Percentiles rank a stretch among this genome's conserved stretches.
These are phyloP conservation scores for Cephus pygmeus DNA, from an alignment of 2,888 invertebrate species.

Conservation along the genomic window DNA sequence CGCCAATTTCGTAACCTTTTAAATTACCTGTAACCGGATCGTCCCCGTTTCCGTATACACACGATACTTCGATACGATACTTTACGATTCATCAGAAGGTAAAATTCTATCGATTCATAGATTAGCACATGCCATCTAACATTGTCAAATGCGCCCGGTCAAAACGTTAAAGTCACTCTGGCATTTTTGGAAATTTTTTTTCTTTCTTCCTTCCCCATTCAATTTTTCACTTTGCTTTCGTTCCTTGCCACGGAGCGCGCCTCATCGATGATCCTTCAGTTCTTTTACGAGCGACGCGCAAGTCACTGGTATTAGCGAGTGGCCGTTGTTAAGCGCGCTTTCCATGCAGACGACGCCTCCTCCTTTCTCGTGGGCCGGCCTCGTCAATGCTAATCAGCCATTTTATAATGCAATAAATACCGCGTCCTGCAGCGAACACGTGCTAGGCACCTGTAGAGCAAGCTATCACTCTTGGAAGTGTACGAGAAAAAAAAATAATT, in stretches of 20 bases:
- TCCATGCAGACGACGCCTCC: background rate
- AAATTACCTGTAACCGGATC: too few relatives aligned
- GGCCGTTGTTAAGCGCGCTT: background rate
- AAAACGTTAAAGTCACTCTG: background rate
- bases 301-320: background rate
- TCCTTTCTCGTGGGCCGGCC: background rate
- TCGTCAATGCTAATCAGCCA: background rate
- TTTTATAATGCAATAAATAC: background rate
- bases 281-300: background rate
- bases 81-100: background rate
- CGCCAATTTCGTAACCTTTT: background rate
- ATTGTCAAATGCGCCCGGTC: background rate
- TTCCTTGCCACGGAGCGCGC: background rate
- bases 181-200: background rate
- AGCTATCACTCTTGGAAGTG: background rate
- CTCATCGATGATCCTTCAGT: background rate
- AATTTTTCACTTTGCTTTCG: background rate
- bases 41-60: background rate
- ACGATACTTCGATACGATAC: background rate
- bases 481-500: background rate
- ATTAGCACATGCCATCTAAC: background rate
- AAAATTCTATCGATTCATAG: background rate
- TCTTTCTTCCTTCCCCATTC: background rate
- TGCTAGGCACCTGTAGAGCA: background rate
- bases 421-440: background rate